These are phyloP conservation scores for Drosophila mayri DNA, from an alignment of 1,140 invertebrate genomes.

Conservation along the genomic window DNA sequence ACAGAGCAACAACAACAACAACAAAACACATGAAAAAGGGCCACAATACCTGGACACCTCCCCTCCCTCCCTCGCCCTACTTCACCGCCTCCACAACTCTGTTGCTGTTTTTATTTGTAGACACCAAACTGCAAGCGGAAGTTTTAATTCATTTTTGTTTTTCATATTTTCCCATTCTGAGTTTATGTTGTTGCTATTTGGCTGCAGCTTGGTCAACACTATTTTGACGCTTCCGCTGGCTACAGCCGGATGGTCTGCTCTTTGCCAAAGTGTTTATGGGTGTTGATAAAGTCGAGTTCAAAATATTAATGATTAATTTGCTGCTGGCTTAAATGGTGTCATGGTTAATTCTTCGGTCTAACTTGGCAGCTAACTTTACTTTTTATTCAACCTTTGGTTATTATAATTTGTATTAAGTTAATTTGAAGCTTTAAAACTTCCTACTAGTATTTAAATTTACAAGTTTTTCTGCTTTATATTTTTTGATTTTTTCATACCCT, in stretches of 20 bases:
- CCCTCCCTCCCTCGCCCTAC: conserved; percentile 23
- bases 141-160: conserved; percentile 80
- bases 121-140: conserved; percentile 63
- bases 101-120: conserved; percentile 8
- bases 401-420: neutral
- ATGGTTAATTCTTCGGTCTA: neutral
- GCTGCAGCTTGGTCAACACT: conserved; percentile 62
- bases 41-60: conserved; percentile 50
- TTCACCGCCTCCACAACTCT: conserved; percentile 27
- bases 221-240: conserved; percentile 44
- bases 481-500: neutral
- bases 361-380: neutral
- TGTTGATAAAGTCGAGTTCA: conserved; percentile 24
- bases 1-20: conserved; percentile 27
- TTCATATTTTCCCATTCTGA: conserved; percentile 39
- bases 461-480: neutral
- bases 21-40: conserved; percentile 10
- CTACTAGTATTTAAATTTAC: neutral
- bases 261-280: conserved; percentile 22
- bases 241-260: conserved; percentile 30
- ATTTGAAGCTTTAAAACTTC: neutral
- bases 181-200: conserved; percentile 16
- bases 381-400: neutral
- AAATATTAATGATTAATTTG: conserved; percentile 27
- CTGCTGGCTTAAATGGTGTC: conserved; percentile 11